Percentiles rank a stretch among this genome's conserved stretches.
Evolutionary conservation across 2,888 invertebrate species (phyloP).

Genomic region (Eucera pruinosa): DNA sequence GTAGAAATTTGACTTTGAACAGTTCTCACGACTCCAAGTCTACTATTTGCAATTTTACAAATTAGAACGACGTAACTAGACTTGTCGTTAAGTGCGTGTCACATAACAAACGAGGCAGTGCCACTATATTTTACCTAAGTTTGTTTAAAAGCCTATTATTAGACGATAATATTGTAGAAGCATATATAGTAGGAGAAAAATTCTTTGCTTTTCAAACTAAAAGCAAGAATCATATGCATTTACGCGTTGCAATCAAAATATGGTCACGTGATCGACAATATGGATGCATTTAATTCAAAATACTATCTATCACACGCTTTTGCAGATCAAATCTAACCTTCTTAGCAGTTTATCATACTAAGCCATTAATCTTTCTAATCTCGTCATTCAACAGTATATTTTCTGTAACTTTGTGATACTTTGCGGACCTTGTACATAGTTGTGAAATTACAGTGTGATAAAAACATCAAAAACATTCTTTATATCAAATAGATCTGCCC

Average conservation of each 20-base stretch:
- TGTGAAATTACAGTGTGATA: constrained; percentile 4
- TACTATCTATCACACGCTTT: not conserved
- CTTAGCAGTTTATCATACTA: not conserved
- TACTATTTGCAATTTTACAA: not conserved
- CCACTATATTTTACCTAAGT: not conserved
- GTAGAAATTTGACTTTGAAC: not conserved
- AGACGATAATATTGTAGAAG: not conserved
- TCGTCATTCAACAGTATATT: not conserved
- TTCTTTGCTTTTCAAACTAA: not conserved
- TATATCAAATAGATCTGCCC: too few species aligned
- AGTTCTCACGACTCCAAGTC: not conserved
- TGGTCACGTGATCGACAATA: not conserved
- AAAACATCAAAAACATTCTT: not conserved
- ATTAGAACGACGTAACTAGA: not conserved
- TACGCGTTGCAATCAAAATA: not conserved
- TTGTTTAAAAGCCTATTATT: not conserved
- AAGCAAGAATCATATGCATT: not conserved
- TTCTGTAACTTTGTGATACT: not conserved
- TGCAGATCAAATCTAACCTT: constrained; percentile 1
- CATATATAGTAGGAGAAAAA: not conserved
- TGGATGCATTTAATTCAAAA: not conserved
- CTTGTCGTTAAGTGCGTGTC: too few species aligned
- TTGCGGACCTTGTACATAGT: not conserved
- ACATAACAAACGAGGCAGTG: not conserved
- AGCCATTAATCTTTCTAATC: not conserved